A percentile compares a stretch with the other conserved stretches of the same genome.
These are phyloP conservation scores for Columba janthina DNA, from an alignment of 2,113 vertebrate genomes.

Conservation along the genomic window DNA sequence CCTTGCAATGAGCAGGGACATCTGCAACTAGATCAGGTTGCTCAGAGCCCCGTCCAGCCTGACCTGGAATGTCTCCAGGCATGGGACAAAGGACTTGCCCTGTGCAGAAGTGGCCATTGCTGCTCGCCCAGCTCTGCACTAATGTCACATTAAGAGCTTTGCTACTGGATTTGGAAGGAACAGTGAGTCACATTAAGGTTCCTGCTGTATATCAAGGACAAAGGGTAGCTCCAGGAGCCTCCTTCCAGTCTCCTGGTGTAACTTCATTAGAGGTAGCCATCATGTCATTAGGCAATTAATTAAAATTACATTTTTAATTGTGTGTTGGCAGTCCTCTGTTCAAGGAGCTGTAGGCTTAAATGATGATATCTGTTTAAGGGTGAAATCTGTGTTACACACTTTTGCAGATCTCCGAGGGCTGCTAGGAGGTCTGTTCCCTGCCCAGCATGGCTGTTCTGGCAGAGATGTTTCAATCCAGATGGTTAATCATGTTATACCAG, in stretches of 20 bases:
- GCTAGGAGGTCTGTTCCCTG: neutral
- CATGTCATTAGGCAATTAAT: neutral
- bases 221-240: conserved; percentile 20
- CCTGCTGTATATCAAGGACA: neutral
- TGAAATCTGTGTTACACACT: neutral
- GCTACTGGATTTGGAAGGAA: neutral
- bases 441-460: neutral
- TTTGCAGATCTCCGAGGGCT: neutral
- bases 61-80: too few relatives aligned
- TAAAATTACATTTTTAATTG: neutral
- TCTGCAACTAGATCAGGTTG: too few relatives aligned
- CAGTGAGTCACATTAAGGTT: neutral
- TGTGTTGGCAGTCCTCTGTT: neutral
- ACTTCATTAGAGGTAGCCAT: neutral
- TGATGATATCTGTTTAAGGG: neutral
- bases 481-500: neutral
- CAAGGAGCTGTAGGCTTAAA: neutral
- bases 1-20: too few relatives aligned
- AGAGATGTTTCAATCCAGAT: neutral
- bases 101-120: rapidly evolving
- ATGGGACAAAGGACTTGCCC: neutral
- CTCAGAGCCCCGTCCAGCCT: too few relatives aligned
- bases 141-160: neutral
- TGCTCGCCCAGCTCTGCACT: neutral
- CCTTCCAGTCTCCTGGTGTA: neutral